Evolutionary conservation across 53 echinoderm and acorn worm genomes (phyloP), one percentile per base, ranked within the genome.

Genomic region (Echinarachnius parma): DNA sequence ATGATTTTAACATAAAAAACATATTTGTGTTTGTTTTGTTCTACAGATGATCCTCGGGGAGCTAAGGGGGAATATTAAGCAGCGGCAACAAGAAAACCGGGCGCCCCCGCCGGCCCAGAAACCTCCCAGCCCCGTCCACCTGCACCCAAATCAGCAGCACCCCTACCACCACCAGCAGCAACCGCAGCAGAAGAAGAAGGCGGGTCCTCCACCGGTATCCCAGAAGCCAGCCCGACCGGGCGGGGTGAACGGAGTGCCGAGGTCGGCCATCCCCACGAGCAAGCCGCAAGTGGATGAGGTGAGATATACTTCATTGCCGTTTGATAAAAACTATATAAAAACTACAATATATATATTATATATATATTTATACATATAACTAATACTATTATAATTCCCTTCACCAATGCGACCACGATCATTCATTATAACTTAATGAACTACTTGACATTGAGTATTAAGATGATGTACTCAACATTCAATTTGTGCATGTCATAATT

Each of bases 221-320:
- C 70, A 34, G 53, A 34, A 37, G 24, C 70, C 70, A 4, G 82
- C 81, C 24, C 69, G 69, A 20, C 61, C 70, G 8, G 71, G 44
- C 14, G 55, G 58, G 9, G 29, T 66, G 30, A 81, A 76, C 35
- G 78, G 82, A 21, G 62, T 50, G 25, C 57, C 64, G 2, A 61
- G 81, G 29, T 44, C 84, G 16, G 80, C 84, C 53, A 89, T 89
- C 61, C 80, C 84, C 4, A 79, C 71, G 31, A 84, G 68, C 60
- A 89, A 81, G 46, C 84, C 84, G 46, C 60, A 69, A 48, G 82
- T 89, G 8, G 84, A 89, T 63, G 89, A 89, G 77, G 89, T 89
- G 10, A 61, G 80, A 27, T 9, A 54, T 23, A 21, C 13, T 39
- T 13, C 42, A 39, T n/a, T n/a, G 13, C 42, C 42, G 7, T 39